phyloP scores from a whole-genome alignment of 2,113 vertebrate species.

The Gobio gobio region DNA sequence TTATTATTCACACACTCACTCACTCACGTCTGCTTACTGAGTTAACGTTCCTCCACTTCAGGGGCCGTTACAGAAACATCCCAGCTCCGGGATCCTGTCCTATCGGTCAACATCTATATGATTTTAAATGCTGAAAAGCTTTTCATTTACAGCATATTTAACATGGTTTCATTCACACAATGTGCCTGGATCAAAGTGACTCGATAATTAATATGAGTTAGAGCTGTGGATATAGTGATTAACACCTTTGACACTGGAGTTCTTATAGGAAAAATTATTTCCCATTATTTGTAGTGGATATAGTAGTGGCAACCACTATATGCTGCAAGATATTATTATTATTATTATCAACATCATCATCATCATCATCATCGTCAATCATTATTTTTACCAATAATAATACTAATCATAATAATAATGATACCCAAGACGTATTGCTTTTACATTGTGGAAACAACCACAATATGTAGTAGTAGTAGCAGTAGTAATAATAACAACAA shows the following conservation, averaged over 20 bases:
- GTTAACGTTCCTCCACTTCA: neutral
- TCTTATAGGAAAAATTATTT: neutral
- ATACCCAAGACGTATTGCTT: neutral
- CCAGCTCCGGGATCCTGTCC: neutral
- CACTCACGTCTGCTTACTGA: conserved; percentile 40
- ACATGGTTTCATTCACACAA: neutral
- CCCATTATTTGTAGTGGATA: neutral
- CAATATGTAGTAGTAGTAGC: neutral
- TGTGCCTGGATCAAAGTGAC: neutral
- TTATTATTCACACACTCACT: conserved; percentile 37
- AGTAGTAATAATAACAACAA: too few relatives aligned
- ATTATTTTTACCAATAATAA: too few relatives aligned
- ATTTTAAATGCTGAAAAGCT: too few relatives aligned
- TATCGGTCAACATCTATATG: neutral
- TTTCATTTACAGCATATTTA: neutral
- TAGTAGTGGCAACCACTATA: neutral
- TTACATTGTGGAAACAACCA: neutral
- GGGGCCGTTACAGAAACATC: too few relatives aligned
- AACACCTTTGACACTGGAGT: neutral
- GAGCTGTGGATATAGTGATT: neutral
- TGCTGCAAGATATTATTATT: neutral
- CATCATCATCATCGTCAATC: neutral
- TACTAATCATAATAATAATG: too few relatives aligned
- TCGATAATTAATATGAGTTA: neutral
- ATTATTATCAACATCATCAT: neutral